Evolutionary conservation across 2,113 vertebrate genomes (phyloP).

Genomic region (Neotoma lepida): DNA sequence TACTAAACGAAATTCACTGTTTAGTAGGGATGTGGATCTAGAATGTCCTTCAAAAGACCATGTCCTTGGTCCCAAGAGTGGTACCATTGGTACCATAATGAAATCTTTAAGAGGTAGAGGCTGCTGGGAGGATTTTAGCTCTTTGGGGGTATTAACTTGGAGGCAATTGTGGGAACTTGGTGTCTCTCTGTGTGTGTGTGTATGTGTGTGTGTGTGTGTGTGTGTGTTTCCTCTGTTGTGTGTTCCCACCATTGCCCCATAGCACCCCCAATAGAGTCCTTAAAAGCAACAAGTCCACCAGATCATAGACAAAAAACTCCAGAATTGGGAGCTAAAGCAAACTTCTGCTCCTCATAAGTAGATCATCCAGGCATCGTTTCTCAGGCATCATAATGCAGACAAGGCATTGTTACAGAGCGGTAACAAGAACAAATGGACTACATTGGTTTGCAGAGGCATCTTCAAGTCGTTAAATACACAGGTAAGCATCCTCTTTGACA

Average conservation of each 20-base stretch:
- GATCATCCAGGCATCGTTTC: neutral
- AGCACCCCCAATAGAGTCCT: neutral
- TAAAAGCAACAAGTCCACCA: neutral
- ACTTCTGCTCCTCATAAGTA: neutral
- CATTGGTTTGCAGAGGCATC: neutral
- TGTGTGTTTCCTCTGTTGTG: too few relatives aligned
- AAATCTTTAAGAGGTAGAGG: neutral
- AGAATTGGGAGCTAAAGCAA: neutral
- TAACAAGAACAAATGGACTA: fast-evolving
- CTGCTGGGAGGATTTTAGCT: neutral
- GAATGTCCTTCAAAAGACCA: neutral
- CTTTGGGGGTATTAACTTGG: neutral
- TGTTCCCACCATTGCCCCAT: too few relatives aligned
- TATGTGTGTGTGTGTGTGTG: too few relatives aligned
- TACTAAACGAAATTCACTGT: neutral
- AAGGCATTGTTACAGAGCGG: too few relatives aligned
- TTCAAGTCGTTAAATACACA: neutral
- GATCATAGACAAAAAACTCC: too few relatives aligned
- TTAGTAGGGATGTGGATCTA: neutral
- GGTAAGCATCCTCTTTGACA: neutral
- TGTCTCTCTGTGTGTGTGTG: too few relatives aligned
- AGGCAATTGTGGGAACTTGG: neutral
- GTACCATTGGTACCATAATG: neutral
- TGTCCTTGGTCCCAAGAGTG: neutral
- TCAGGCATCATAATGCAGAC: neutral